phyloP scores from a whole-genome alignment of 2,797 vertebrate genomes.

The Acanthis flammea region DNA sequence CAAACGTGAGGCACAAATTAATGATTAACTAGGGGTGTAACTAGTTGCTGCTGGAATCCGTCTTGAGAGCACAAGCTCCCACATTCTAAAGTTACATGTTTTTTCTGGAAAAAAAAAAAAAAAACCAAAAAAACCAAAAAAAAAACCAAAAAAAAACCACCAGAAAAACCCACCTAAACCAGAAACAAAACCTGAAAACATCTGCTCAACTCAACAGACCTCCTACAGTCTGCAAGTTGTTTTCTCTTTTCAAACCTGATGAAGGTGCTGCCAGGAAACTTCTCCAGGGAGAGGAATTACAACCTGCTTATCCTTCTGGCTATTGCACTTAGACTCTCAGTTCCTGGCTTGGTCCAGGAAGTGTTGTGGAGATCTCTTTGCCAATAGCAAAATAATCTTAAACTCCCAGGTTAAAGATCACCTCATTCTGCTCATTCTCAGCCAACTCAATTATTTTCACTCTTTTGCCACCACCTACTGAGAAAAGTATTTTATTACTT shows the following conservation, averaged over 20 bases:
- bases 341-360: not conserved
- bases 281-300: not conserved
- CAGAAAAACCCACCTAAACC: not conserved
- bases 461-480: not conserved
- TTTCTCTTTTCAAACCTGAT: conserved; percentile 28
- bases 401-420: not conserved
- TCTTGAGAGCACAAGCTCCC: not conserved
- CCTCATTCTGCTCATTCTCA: not conserved
- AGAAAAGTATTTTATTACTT: not conserved
- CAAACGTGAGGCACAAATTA: not conserved
- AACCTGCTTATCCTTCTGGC: not conserved
- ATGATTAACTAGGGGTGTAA: not conserved
- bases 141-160: too few relatives aligned
- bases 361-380: not conserved
- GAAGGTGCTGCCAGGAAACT: not conserved
- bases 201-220: conserved; percentile 5
- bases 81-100: not conserved
- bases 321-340: not conserved
- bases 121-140: not conserved
- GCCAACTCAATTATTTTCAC: not conserved
- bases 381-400: not conserved
- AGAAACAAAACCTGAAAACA: conserved; percentile 23
- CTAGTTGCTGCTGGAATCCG: not conserved
- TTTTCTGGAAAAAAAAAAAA: not conserved
- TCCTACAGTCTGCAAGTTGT: conserved; percentile 38